phyloP scores from a whole-genome alignment of 2,113 vertebrate species.

The Cinclus mexicanus region DNA sequence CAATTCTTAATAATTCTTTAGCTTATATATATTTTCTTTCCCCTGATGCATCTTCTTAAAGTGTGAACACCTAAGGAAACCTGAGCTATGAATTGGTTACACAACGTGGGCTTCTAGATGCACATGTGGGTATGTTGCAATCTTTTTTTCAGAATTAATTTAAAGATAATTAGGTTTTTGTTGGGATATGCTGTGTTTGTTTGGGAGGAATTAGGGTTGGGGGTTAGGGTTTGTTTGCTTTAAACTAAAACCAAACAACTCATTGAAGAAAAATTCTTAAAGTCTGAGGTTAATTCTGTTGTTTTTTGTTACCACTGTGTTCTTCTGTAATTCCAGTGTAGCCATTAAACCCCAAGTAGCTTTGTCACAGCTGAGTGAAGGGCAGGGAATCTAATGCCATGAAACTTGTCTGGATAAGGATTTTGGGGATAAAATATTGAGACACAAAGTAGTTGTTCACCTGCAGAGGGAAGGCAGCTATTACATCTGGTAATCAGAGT shows the following conservation, averaged over 20 bases:
- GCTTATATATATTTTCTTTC: too few relatives aligned
- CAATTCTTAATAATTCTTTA: too few relatives aligned
- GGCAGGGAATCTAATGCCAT: not conserved
- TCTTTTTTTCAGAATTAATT: not conserved
- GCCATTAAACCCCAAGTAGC: not conserved
- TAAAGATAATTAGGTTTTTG: not conserved
- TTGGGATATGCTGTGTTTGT: not conserved
- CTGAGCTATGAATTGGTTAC: not conserved
- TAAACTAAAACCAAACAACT: not conserved
- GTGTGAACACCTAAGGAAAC: not conserved
- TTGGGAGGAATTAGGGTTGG: too few relatives aligned
- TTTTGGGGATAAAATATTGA: not conserved
- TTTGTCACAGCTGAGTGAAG: not conserved
- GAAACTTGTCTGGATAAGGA: not conserved
- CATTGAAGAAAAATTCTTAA: not conserved
- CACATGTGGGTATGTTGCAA: rapidly evolving
- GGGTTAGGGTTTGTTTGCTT: not conserved
- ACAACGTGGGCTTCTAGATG: not conserved
- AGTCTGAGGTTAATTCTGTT: not conserved
- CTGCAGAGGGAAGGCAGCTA: not conserved
- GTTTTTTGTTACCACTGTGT: not conserved
- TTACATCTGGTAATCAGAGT: not conserved
- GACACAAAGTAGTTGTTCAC: not conserved
- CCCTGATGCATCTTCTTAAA: too few relatives aligned
- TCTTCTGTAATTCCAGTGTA: not conserved